phyloP scores from a whole-genome alignment of 1,140 invertebrate species.

The Drosophila biarmipes region DNA sequence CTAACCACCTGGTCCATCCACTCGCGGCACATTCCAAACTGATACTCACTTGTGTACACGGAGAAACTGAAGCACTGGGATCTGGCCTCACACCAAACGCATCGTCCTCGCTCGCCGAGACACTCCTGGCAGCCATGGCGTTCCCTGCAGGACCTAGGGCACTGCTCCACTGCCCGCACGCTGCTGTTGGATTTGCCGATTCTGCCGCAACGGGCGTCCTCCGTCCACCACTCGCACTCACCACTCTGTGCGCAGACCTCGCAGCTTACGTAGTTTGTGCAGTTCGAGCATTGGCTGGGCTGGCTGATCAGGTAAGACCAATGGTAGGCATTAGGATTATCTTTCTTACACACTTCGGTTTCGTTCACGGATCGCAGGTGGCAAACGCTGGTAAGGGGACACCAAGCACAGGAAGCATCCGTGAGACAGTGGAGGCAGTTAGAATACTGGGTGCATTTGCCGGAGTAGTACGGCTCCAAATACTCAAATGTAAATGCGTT shows the following conservation, averaged over 20 bases:
- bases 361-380: constrained; percentile 88
- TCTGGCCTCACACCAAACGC: constrained; percentile 97
- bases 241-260: constrained; percentile 88
- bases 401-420: constrained; percentile 96
- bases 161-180: constrained; percentile 87
- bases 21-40: constrained; percentile 95
- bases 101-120: constrained; percentile 92
- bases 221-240: constrained; percentile 95
- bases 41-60: constrained; percentile 96
- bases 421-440: constrained; percentile 95
- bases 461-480: constrained; percentile 93
- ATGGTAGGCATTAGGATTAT: constrained; percentile 64
- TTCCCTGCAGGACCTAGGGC: constrained; percentile 91
- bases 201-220: constrained; percentile 93
- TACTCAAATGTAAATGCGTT: constrained; percentile 95
- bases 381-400: constrained; percentile 89
- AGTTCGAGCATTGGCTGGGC: constrained; percentile 92
- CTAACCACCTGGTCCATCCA: constrained; percentile 93
- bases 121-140: constrained; percentile 92
- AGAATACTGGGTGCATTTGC: constrained; percentile 90
- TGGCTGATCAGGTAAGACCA: constrained; percentile 93
- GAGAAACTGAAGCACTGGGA: constrained; percentile 96
- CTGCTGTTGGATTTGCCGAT: constrained; percentile 90
- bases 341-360: constrained; percentile 85
- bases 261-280: constrained; percentile 95